These are phyloP conservation scores for Nebria ingens DNA, from an alignment of 1,140 invertebrate genomes.

Conservation along the genomic window DNA sequence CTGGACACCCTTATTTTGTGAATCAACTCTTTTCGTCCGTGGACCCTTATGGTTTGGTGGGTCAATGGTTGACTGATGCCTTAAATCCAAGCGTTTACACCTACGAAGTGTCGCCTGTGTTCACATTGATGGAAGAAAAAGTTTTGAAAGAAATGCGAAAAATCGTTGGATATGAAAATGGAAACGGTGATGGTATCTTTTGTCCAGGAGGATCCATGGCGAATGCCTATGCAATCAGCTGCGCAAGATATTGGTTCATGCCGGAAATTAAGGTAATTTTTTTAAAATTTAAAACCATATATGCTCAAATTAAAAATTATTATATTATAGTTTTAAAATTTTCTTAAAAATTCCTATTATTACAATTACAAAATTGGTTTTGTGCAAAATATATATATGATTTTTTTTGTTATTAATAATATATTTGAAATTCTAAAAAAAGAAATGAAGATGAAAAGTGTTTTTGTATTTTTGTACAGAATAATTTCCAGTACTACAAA, in stretches of 20 bases:
- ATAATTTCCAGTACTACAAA: too few relatives aligned
- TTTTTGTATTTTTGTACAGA: too few relatives aligned
- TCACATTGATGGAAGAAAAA: constrained; percentile 76
- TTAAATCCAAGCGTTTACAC: constrained; percentile 83
- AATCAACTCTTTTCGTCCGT: constrained; percentile 77
- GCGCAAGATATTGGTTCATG: constrained; percentile 66
- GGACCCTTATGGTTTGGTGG: constrained; percentile 76
- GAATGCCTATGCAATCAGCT: constrained; percentile 89
- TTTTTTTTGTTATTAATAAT: too few relatives aligned
- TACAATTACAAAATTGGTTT: too few relatives aligned
- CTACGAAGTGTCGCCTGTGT: constrained; percentile 83
- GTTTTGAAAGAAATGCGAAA: constrained; percentile 72
- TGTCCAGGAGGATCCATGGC: constrained; percentile 92
- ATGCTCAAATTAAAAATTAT: too few relatives aligned
- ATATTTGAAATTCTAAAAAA: too few relatives aligned
- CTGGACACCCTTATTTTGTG: constrained; percentile 76
- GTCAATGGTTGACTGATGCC: constrained; percentile 76
- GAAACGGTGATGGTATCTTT: constrained; percentile 78
- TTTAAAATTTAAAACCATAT: too few relatives aligned
- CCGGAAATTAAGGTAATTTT: constrained; percentile 67
- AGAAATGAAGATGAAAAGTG: too few relatives aligned
- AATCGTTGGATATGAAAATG: constrained; percentile 72
- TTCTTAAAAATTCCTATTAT: too few relatives aligned
- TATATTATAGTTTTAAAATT: too few relatives aligned
- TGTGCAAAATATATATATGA: too few relatives aligned